Percentiles rank a stretch among this genome's conserved stretches.
Evolutionary conservation across 2,888 invertebrate species (phyloP).

Genomic region (Gastracanthus pulcherrimus): DNA sequence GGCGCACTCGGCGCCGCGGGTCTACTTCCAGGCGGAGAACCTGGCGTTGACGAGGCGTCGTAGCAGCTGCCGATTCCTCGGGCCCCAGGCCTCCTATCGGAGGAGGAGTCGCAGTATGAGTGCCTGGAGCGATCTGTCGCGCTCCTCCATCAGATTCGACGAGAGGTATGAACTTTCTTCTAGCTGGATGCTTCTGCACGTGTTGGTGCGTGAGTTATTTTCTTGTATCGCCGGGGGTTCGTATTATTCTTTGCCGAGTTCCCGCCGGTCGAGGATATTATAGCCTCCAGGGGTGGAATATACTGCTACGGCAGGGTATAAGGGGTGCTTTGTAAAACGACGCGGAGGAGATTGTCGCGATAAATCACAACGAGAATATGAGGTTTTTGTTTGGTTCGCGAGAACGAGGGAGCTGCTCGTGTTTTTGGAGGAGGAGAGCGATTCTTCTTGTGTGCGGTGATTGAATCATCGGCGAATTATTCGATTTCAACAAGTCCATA

Average conservation of each 20-base stretch:
- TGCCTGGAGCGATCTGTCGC: conserved; percentile 92
- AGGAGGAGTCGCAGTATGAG: conserved; percentile 84
- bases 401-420: background rate
- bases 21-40: conserved; percentile 81
- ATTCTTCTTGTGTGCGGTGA: background rate
- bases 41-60: conserved; percentile 72
- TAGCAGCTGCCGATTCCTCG: conserved; percentile 69
- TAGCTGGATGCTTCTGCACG: background rate
- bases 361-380: background rate
- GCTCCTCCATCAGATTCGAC: conserved; percentile 89
- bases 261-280: background rate
- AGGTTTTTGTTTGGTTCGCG: background rate
- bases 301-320: background rate
- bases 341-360: background rate
- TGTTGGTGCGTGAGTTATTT: background rate
- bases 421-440: background rate
- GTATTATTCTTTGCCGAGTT: background rate
- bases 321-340: background rate
- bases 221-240: background rate
- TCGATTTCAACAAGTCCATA: background rate
- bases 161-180: conserved; percentile 80
- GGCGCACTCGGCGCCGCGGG: conserved; percentile 76
- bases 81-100: conserved; percentile 66
- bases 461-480: background rate
- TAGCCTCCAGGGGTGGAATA: background rate